Conservation (phyloP, 53 echinoderm and acorn worm genomes). For the Astropecten irregularis region DNA sequence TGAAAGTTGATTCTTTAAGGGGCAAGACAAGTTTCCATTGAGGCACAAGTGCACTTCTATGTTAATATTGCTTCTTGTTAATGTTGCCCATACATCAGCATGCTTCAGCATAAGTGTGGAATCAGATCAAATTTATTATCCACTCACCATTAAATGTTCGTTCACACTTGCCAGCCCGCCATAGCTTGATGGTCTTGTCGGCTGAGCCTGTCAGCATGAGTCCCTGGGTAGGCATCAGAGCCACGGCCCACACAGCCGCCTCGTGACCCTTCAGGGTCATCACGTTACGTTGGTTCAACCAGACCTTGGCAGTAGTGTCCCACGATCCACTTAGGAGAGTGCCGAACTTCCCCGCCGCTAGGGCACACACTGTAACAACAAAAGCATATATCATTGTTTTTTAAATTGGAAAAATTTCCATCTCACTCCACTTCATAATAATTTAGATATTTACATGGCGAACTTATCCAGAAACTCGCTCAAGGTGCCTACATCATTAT, state of each 20-base stretch:
- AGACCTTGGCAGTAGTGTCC: constrained; percentile 94
- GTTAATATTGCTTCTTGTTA: too few relatives aligned
- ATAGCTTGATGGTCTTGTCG: constrained; percentile 92
- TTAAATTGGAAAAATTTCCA: background rate
- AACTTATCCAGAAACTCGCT: too few relatives aligned
- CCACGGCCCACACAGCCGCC: constrained; percentile 94
- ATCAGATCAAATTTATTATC: too few relatives aligned
- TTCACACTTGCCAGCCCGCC: constrained; percentile 94
- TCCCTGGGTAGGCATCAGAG: constrained; percentile 89
- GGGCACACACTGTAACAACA: constrained; percentile 71
- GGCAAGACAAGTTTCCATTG: too few relatives aligned
- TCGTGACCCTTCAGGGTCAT: constrained; percentile 92
- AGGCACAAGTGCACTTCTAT: too few relatives aligned
- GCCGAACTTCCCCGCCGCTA: constrained; percentile 97
- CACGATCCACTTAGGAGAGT: constrained; percentile 96
- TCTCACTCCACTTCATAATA: too few relatives aligned
- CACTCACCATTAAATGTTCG: constrained; percentile 77
- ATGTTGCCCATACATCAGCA: too few relatives aligned
- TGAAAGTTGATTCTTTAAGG: too few relatives aligned
- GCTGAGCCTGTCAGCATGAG: constrained; percentile 96
- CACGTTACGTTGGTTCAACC: constrained; percentile 89
- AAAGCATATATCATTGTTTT: background rate
- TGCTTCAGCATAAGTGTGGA: too few relatives aligned
- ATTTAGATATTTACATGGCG: too few relatives aligned
- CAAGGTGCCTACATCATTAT: too few relatives aligned